These are phyloP conservation scores for Monochamus saltuarius DNA, from an alignment of 1,140 invertebrate genomes.

Conservation along the genomic window DNA sequence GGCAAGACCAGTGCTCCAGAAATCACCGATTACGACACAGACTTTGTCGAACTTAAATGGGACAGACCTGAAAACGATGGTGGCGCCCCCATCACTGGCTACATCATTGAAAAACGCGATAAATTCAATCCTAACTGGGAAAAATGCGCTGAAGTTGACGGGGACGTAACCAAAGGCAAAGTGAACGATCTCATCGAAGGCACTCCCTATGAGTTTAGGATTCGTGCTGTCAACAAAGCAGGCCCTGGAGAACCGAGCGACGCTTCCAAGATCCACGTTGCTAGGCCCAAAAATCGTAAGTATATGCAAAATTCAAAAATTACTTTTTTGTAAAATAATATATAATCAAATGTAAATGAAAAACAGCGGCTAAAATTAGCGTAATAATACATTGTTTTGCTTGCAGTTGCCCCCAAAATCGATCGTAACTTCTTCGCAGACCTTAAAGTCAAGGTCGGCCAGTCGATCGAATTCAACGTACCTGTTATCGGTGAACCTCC, in stretches of 20 bases:
- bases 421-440: constrained; percentile 91
- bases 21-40: constrained; percentile 88
- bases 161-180: constrained; percentile 78
- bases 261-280: constrained; percentile 82
- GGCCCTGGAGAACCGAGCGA: constrained; percentile 90
- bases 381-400: constrained; percentile 36
- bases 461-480: constrained; percentile 91
- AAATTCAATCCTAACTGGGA: constrained; percentile 87
- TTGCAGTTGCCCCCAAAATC: constrained; percentile 83
- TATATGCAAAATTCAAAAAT: too few species aligned
- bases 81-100: constrained; percentile 86
- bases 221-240: constrained; percentile 92
- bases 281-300: constrained; percentile 86
- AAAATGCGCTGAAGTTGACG: constrained; percentile 80
- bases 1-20: constrained; percentile 85
- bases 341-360: too few species aligned
- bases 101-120: constrained; percentile 95
- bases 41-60: constrained; percentile 97
- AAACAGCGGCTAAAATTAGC: too few species aligned
- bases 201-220: constrained; percentile 90
- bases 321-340: too few species aligned
- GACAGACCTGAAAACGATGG: constrained; percentile 81
- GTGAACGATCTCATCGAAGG: constrained; percentile 90
- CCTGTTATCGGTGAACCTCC: constrained; percentile 93
- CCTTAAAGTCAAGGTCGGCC: constrained; percentile 89